A percentile compares a stretch with the other conserved stretches of the same genome.
Evolutionary conservation across 2,888 invertebrate genomes (phyloP).

Genomic region (Synergus laeviventris): DNA sequence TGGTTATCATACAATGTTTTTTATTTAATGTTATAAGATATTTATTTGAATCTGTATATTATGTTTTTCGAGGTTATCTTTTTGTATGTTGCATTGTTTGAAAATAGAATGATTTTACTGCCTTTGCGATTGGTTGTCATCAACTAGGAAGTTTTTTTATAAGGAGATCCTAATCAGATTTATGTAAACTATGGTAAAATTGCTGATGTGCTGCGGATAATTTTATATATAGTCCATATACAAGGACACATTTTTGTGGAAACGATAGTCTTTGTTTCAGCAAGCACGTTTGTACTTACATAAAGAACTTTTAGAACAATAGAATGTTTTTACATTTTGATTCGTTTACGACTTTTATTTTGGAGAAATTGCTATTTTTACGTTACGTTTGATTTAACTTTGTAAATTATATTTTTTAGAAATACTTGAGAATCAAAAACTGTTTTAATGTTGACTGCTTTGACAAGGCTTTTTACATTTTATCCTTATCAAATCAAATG

Average conservation of each 20-base stretch:
- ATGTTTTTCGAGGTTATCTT: slow-evolving; percentile 1
- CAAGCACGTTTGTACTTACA: background rate
- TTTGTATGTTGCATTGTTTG: background rate
- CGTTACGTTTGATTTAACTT: no score
- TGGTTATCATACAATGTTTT: background rate
- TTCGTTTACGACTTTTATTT: no score
- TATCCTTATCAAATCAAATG: background rate
- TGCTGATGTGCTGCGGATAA: background rate
- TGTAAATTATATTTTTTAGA: no score
- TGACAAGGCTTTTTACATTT: background rate
- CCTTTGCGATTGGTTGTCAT: background rate
- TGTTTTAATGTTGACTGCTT: no score
- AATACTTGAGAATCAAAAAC: no score
- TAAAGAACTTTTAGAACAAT: background rate
- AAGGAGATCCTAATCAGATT: background rate
- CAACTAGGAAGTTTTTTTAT: background rate
- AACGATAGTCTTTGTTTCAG: background rate
- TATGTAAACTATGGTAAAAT: background rate
- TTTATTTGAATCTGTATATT: background rate
- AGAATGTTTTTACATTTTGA: background rate
- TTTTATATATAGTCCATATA: background rate
- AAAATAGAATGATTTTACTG: no score
- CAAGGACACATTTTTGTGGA: background rate
- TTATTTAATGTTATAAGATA: no score
- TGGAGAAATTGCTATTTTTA: no score